These are phyloP conservation scores for Gadus chalcogrammus DNA, from an alignment of 2,113 vertebrate species.

Conservation along the genomic window DNA sequence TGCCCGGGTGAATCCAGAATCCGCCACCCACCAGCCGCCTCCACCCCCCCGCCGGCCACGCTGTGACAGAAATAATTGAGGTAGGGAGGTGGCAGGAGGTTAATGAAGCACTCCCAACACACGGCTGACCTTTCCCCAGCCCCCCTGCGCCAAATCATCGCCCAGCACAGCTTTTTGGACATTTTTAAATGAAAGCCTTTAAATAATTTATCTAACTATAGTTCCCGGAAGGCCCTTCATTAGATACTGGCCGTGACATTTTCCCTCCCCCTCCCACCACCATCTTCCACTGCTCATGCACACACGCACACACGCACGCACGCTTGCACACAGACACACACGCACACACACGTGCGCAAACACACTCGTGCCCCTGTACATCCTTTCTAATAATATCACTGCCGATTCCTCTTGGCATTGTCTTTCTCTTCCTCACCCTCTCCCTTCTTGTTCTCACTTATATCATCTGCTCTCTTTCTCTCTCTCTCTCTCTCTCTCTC, in stretches of 20 bases:
- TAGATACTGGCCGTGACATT: constrained; percentile 73
- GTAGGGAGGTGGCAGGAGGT: constrained; percentile 71
- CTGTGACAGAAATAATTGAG: constrained; percentile 73
- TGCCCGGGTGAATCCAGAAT: constrained; percentile 28
- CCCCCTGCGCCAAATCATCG: constrained; percentile 66
- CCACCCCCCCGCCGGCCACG: constrained; percentile 44
- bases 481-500: background rate
- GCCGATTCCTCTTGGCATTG: constrained; percentile 53
- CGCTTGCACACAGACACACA: background rate
- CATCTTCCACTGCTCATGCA: background rate
- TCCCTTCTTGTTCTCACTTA: background rate
- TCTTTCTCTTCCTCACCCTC: constrained; percentile 40
- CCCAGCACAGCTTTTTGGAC: constrained; percentile 67
- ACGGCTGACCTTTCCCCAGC: constrained; percentile 72
- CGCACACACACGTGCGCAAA: background rate
- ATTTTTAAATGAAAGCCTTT: constrained; percentile 80
- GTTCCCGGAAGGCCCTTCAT: constrained; percentile 75
- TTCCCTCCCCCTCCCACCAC: constrained; percentile 25
- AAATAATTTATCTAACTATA: constrained; percentile 80
- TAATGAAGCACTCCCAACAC: constrained; percentile 78
- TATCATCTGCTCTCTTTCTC: background rate
- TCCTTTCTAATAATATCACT: constrained; percentile 69
- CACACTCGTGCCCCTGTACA: constrained; percentile 37
- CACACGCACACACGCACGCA: constrained; percentile 19
- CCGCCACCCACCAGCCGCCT: constrained; percentile 12